Evolutionary conservation across 35 echinoderm and acorn worm species (phyloP).

Genomic region (Amphiura filiformis): DNA sequence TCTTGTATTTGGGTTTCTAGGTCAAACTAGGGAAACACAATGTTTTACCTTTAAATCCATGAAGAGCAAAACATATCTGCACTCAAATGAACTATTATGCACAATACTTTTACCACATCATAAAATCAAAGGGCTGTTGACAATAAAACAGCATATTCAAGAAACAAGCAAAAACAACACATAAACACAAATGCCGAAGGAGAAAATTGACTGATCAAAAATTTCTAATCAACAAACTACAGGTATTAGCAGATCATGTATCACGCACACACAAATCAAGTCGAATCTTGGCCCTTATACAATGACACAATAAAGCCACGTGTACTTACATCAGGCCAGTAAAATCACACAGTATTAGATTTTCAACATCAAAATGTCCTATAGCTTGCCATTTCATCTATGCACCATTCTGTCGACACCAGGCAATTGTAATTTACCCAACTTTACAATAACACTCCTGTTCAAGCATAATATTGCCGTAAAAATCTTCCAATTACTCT

Average conservation of each 20-base stretch:
- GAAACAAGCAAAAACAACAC: no score
- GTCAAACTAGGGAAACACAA: no score
- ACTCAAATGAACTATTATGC: no score
- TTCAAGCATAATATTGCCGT: background rate
- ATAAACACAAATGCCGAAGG: background rate
- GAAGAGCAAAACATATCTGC: no score
- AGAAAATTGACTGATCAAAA: background rate
- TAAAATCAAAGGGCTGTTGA: no score
- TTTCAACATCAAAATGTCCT: background rate
- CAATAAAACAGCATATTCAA: no score
- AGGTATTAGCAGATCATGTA: background rate
- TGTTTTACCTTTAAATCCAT: no score
- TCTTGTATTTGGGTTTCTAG: no score
- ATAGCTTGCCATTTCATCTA: background rate
- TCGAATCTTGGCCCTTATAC: background rate
- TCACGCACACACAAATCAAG: background rate
- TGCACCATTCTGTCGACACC: background rate
- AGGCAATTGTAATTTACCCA: background rate
- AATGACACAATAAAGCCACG: background rate
- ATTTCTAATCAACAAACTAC: background rate
- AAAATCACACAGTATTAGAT: background rate
- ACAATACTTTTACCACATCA: no score
- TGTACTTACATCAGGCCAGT: background rate
- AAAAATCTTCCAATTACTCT: background rate
- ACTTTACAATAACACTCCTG: constrained; percentile 4